These are phyloP conservation scores for Pyrgus malvae DNA, from an alignment of 2,888 invertebrate species.

Conservation along the genomic window DNA sequence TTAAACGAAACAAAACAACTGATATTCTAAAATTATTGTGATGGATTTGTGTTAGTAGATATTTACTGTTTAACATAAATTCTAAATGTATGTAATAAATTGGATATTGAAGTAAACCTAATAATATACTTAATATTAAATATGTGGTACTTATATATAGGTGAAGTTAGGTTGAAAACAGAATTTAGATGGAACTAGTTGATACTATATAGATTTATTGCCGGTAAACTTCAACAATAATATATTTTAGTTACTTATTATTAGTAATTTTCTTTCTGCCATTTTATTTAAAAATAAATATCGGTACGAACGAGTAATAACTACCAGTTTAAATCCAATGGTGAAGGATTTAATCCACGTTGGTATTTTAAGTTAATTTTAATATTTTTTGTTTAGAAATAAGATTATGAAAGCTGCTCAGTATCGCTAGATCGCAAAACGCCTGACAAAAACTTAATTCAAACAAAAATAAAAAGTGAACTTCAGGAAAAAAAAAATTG, in stretches of 20 bases:
- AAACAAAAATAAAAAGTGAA: neutral
- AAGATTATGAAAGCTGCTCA: neutral
- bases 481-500: neutral
- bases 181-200: slow-evolving; percentile 23
- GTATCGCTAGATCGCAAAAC: slow-evolving; percentile 7
- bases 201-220: slow-evolving; percentile 9
- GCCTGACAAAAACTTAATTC: too few relatives aligned
- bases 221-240: slow-evolving; percentile 27
- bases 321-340: too few relatives aligned
- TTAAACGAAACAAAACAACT: slow-evolving; percentile 74
- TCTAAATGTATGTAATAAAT: slow-evolving; percentile 44
- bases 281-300: too few relatives aligned
- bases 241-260: too few relatives aligned
- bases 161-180: slow-evolving; percentile 32
- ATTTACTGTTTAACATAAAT: slow-evolving; percentile 54
- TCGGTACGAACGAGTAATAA: too few relatives aligned
- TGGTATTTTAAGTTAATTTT: neutral
- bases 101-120: slow-evolving; percentile 34
- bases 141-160: slow-evolving; percentile 32
- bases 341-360: slow-evolving; percentile 9
- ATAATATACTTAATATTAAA: slow-evolving; percentile 27
- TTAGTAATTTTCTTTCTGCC: too few relatives aligned
- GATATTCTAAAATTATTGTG: slow-evolving; percentile 81
- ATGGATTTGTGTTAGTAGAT: slow-evolving; percentile 76
- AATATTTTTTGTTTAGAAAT: slow-evolving; percentile 10